phyloP scores from a whole-genome alignment of 37 sponge, comb jelly and placozoan genomes.

The Agelas oroides region DNA sequence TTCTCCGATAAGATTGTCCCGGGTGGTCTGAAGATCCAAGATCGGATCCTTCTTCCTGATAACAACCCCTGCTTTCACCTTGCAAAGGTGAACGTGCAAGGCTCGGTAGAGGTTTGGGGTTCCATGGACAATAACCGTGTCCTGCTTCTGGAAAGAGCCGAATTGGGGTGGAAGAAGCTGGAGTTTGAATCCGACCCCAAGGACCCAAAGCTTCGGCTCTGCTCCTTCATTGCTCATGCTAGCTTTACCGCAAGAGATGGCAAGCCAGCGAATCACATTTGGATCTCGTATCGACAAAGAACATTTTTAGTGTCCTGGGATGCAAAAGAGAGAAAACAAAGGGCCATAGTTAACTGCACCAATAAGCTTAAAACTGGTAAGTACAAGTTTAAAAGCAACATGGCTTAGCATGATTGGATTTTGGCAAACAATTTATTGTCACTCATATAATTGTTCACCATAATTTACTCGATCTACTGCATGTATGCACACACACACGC shows the following conservation, averaged over 20 bases:
- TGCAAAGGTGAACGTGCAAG: slow-evolving; percentile 48
- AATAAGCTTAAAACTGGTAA: slow-evolving; percentile 40
- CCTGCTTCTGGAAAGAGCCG: slow-evolving; percentile 27
- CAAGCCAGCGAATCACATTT: slow-evolving; percentile 26
- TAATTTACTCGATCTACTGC: too few species aligned
- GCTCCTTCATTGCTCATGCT: slow-evolving; percentile 51
- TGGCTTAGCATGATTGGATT: too few species aligned
- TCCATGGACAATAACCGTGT: slow-evolving; percentile 63
- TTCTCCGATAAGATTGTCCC: slow-evolving; percentile 28
- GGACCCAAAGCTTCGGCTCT: slow-evolving; percentile 24
- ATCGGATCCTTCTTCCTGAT: slow-evolving; percentile 26
- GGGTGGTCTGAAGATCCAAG: slow-evolving; percentile 16
- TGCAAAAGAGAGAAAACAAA: slow-evolving; percentile 53
- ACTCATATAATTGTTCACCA: slow-evolving; percentile 9
- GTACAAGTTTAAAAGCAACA: not conserved
- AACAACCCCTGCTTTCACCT: slow-evolving; percentile 43
- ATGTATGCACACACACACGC: too few species aligned
- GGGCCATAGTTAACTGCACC: slow-evolving; percentile 28
- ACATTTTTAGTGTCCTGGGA: slow-evolving; percentile 63
- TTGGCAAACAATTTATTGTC: too few species aligned
- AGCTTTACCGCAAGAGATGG: slow-evolving; percentile 48
- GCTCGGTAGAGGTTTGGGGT: slow-evolving; percentile 73
- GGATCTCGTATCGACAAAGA: slow-evolving; percentile 64
- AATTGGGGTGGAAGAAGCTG: not conserved
- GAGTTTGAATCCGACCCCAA: slow-evolving; percentile 12